Evolutionary conservation across 2,888 invertebrate species (phyloP).

Genomic region (Diaprepes abbreviatus): DNA sequence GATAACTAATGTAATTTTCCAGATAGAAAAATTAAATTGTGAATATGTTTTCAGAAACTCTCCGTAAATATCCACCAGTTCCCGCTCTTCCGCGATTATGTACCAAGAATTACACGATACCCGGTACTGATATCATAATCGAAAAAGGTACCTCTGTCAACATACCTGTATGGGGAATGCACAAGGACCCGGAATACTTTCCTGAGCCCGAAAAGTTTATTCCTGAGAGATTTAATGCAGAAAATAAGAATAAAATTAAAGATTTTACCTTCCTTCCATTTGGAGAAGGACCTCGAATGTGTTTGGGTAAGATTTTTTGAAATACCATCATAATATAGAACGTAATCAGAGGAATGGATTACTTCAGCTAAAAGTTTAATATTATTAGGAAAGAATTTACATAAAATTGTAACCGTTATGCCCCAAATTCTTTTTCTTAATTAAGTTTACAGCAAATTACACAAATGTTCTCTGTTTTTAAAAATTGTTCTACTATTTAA

Average conservation of each 20-base stretch:
- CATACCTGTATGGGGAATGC: slow-evolving; percentile 59
- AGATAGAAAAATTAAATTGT: no score
- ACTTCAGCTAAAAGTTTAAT: no score
- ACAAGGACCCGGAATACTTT: slow-evolving; percentile 61
- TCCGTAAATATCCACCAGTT: slow-evolving; percentile 63
- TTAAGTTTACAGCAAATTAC: no score
- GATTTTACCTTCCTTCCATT: slow-evolving; percentile 56
- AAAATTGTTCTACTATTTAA: no score
- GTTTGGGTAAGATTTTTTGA: slow-evolving; percentile 51
- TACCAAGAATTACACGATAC: slow-evolving; percentile 57
- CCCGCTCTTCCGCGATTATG: slow-evolving; percentile 54
- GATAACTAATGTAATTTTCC: no score
- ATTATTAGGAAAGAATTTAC: no score
- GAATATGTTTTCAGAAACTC: slow-evolving; percentile 59
- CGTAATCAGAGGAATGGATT: no score
- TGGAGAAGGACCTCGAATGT: slow-evolving; percentile 29
- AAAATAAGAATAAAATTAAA: slow-evolving; percentile 48
- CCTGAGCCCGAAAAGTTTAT: slow-evolving; percentile 65
- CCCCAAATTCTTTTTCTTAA: no score
- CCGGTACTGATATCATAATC: slow-evolving; percentile 60
- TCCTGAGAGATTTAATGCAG: slow-evolving; percentile 63
- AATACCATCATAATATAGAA: no score
- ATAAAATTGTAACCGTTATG: no score
- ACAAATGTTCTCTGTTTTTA: no score
- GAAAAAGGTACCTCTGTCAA: slow-evolving; percentile 62